phyloP scores from a whole-genome alignment of 1,140 invertebrate genomes.

The Muscidifurax raptorellus region DNA sequence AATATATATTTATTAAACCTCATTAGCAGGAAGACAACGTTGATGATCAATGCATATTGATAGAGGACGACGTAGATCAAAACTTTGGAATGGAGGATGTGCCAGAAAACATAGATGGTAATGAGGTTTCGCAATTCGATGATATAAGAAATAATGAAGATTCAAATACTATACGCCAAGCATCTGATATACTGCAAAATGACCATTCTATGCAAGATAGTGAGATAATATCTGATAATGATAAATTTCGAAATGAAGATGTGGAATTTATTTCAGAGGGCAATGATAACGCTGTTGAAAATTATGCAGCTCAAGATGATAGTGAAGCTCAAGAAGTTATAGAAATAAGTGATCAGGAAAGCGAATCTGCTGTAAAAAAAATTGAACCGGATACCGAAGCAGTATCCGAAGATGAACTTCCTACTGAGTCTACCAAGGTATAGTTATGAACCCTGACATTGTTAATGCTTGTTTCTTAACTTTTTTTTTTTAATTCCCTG shows the following conservation, averaged over 20 bases:
- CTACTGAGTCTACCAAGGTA: slow-evolving; percentile 73
- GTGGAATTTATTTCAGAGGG: slow-evolving; percentile 55
- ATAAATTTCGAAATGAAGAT: slow-evolving; percentile 44
- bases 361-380: slow-evolving; percentile 60
- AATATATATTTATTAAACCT: slow-evolving; percentile 7
- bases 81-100: slow-evolving; percentile 23
- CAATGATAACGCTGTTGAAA: slow-evolving; percentile 56
- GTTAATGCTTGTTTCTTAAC: background rate
- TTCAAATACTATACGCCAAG: slow-evolving; percentile 54
- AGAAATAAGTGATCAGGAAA: slow-evolving; percentile 59
- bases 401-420: slow-evolving; percentile 82
- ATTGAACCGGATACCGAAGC: slow-evolving; percentile 81
- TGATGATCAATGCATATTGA: slow-evolving; percentile 60
- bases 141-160: slow-evolving; percentile 57
- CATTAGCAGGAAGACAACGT: slow-evolving; percentile 55
- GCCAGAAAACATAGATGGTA: slow-evolving; percentile 5
- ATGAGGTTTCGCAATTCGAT: slow-evolving; percentile 48
- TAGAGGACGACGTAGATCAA: slow-evolving; percentile 50
- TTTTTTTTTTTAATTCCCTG: slow-evolving; percentile 6
- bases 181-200: slow-evolving; percentile 47
- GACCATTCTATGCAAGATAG: slow-evolving; percentile 23
- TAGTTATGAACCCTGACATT: slow-evolving; percentile 1
- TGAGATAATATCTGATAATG: slow-evolving; percentile 42
- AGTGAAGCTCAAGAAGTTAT: slow-evolving; percentile 54
- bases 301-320: slow-evolving; percentile 46